Evolutionary conservation across 2,888 invertebrate genomes (phyloP), one percentile per base, ranked within the genome.

Genomic region (Synergus umbraculus): DNA sequence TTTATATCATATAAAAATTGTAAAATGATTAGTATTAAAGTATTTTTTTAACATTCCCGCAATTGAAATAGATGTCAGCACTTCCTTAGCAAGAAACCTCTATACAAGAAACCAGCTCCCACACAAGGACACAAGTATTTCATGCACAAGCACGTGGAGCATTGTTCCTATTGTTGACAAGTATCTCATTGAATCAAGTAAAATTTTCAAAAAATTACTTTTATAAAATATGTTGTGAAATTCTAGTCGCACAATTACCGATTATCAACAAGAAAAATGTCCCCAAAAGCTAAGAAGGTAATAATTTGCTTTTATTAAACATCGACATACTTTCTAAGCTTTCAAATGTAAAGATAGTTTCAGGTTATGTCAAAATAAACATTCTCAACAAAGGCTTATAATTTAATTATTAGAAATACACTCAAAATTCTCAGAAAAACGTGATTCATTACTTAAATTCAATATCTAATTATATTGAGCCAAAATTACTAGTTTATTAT

Each of bases 271-370:
- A 43, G n/a, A n/a, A n/a, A 81, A 66, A 86, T 86, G 86, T 80
- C 85, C 41, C 77, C 81, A 13, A 85, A 85, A 63, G 7, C 67
- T 13, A 83, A 18, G 77, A 46, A 37, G 83, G 86, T 84, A 83
- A 76, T 22, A 49, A 22, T 44, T 8, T 13, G 8, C 5, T 29
- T 49, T 60, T 10, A 8, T 58, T 13, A 15, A 64, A 13, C n/a
- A 13, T 65, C 37, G 22, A 22, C 60, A 64, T 37, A n/a, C 10
- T 63, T 67, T 76, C 73, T 60, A 65, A 13, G n/a, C 43, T 49
- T 9, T 37, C 49, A 37, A 22, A 18, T 15, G 46, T 67, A 15
- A 69, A 22, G 0, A 22, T 22, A 41, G 5, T 73, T 73, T 41
- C 4, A n/a, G 73, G 73, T 73, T 73, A 73, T 15, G n/a, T 49